A percentile compares a stretch with the other conserved stretches of the same genome.
These are phyloP conservation scores for Thunnus thynnus DNA, from an alignment of 2,113 vertebrate genomes.

Conservation along the genomic window DNA sequence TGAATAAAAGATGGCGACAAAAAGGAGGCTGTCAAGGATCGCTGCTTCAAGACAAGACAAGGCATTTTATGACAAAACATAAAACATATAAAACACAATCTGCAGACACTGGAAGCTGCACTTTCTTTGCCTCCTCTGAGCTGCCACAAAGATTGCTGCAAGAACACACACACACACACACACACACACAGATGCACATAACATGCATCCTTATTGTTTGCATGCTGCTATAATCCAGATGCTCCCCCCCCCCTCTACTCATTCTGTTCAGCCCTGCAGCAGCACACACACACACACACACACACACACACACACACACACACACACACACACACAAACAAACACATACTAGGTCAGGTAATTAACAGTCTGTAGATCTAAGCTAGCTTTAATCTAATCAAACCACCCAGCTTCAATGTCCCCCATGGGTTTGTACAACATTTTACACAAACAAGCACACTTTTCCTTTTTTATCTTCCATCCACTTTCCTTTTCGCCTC, in stretches of 20 bases:
- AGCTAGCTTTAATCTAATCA: slow-evolving; percentile 65
- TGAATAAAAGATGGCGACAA: background rate
- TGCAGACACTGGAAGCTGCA: background rate
- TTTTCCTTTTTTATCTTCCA: background rate
- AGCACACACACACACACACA: slow-evolving; percentile 25
- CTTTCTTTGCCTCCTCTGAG: background rate
- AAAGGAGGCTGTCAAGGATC: too few relatives aligned
- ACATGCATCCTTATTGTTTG: slow-evolving; percentile 11
- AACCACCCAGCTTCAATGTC: slow-evolving; percentile 33
- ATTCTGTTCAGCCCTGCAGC: slow-evolving; percentile 34
- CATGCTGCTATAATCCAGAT: slow-evolving; percentile 26
- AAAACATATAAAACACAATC: background rate
- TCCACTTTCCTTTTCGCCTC: background rate
- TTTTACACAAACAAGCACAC: slow-evolving; percentile 9
- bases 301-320: slow-evolving; percentile 15
- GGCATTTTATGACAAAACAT: background rate
- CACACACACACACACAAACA: slow-evolving; percentile 16
- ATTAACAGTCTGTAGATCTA: slow-evolving; percentile 59
- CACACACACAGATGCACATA: background rate
- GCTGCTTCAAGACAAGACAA: background rate
- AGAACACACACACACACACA: slow-evolving; percentile 1
- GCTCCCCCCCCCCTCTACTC: background rate
- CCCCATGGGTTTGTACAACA: slow-evolving; percentile 15
- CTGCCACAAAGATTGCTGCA: background rate
- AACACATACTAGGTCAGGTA: slow-evolving; percentile 44